Conservation (phyloP, 1,140 invertebrate genomes). For the Hetaerina americana region DNA sequence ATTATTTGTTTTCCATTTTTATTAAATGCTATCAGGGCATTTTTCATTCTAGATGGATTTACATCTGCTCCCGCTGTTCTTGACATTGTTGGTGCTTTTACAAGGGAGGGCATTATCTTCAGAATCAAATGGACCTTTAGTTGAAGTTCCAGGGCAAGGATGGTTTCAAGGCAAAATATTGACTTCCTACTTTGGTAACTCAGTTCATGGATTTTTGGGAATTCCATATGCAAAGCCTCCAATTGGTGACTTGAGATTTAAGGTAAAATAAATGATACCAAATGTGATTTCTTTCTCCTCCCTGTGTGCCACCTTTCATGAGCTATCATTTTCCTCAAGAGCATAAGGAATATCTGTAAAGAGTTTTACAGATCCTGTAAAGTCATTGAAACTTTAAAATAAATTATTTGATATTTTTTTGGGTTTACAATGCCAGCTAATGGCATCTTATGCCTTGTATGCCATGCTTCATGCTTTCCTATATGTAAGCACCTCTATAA, state of each 20-base stretch:
- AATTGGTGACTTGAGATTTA: conserved; percentile 38
- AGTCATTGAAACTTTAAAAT: not conserved
- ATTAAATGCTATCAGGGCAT: too few species aligned
- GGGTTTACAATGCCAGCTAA: not conserved
- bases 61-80: too few species aligned
- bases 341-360: not conserved
- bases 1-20: too few species aligned
- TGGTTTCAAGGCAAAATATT: not conserved
- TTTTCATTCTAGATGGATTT: too few species aligned
- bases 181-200: not conserved
- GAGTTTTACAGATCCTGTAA: not conserved
- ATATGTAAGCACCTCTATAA: too few species aligned
- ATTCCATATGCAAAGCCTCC: conserved; percentile 48
- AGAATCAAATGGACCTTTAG: not conserved
- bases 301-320: not conserved
- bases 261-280: conserved; percentile 24
- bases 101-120: too few species aligned
- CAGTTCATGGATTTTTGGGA: conserved; percentile 30
- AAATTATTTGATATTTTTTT: not conserved
- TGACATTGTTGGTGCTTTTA: too few species aligned
- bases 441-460: too few species aligned
- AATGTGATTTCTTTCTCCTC: not conserved
- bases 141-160: not conserved
- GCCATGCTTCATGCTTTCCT: too few species aligned
- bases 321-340: not conserved